These are phyloP conservation scores for Mallotus villosus DNA, from an alignment of 2,797 vertebrate genomes.

Conservation along the genomic window DNA sequence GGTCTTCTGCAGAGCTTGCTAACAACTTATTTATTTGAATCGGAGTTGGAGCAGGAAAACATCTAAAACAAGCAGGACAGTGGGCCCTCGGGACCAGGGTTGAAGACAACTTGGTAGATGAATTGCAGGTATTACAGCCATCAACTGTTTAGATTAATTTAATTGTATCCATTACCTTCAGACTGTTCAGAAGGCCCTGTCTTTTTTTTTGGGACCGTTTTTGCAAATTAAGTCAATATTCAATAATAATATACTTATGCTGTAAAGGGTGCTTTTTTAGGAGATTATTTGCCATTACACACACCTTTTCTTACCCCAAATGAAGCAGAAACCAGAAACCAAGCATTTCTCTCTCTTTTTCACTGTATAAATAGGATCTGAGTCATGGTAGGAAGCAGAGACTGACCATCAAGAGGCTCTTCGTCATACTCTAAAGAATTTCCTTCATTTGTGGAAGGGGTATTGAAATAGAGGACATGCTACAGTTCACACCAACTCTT, in stretches of 20 bases:
- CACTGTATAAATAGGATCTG: constrained; percentile 41
- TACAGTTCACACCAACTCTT: constrained; percentile 63
- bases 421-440: constrained; percentile 68
- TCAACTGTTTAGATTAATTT: not conserved
- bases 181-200: too few relatives aligned
- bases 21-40: too few relatives aligned
- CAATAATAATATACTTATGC: too few relatives aligned
- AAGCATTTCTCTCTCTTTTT: constrained; percentile 18
- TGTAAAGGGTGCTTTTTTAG: constrained; percentile 18
- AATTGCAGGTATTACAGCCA: too few relatives aligned
- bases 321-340: constrained; percentile 16
- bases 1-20: too few relatives aligned
- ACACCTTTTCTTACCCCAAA: constrained; percentile 8
- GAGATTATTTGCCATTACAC: constrained; percentile 3
- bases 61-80: too few relatives aligned
- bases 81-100: too few relatives aligned
- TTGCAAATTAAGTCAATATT: constrained; percentile 1
- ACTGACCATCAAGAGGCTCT: constrained; percentile 46
- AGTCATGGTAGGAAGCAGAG: constrained; percentile 37
- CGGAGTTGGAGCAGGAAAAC: too few relatives aligned
- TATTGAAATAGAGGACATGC: constrained; percentile 49
- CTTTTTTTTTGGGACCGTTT: not conserved
- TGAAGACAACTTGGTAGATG: too few relatives aligned
- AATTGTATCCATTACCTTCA: not conserved
- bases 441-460: constrained; percentile 65